Conservation (phyloP, 2,888 invertebrate genomes). For the Tethea ocularis region DNA sequence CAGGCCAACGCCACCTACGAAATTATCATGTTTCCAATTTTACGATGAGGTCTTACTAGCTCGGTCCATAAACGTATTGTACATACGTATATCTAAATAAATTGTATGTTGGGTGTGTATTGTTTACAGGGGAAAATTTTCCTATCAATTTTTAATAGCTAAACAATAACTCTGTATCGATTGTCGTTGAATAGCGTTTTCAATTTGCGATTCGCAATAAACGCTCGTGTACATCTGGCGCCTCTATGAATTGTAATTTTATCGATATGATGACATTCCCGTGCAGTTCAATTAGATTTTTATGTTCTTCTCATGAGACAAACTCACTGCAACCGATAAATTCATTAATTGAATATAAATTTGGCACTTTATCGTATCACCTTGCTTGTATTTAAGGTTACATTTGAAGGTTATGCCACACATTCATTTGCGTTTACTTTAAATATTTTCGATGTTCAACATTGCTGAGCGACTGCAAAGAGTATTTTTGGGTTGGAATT, state of each 20-base stretch:
- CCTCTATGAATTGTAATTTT: slow-evolving; percentile 74
- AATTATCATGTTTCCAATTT: not conserved
- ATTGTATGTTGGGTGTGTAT: not conserved
- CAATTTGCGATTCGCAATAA: slow-evolving; percentile 77
- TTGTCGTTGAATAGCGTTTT: slow-evolving; percentile 58
- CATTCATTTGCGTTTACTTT: not conserved
- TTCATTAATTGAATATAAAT: slow-evolving; percentile 24
- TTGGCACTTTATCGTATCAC: slow-evolving; percentile 2
- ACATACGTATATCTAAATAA: not conserved
- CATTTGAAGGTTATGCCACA: slow-evolving; percentile 1
- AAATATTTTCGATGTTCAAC: not conserved
- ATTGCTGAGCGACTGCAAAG: not conserved
- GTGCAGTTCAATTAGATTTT: slow-evolving; percentile 74
- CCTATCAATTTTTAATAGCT: slow-evolving; percentile 63
- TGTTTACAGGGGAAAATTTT: slow-evolving; percentile 22
- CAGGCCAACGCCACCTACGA: not conserved
- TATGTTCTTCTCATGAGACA: slow-evolving; percentile 43
- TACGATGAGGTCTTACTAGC: slow-evolving; percentile 1
- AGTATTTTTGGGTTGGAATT: not conserved
- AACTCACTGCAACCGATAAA: slow-evolving; percentile 28
- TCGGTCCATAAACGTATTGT: not conserved
- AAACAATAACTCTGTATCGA: slow-evolving; percentile 70
- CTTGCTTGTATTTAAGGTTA: not conserved
- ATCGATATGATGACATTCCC: slow-evolving; percentile 67
- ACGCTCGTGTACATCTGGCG: slow-evolving; percentile 72